Evolutionary conservation across 2,113 vertebrate genomes (phyloP).

Genomic region (crab-eating macaque (Macaca fascicularis)): DNA sequence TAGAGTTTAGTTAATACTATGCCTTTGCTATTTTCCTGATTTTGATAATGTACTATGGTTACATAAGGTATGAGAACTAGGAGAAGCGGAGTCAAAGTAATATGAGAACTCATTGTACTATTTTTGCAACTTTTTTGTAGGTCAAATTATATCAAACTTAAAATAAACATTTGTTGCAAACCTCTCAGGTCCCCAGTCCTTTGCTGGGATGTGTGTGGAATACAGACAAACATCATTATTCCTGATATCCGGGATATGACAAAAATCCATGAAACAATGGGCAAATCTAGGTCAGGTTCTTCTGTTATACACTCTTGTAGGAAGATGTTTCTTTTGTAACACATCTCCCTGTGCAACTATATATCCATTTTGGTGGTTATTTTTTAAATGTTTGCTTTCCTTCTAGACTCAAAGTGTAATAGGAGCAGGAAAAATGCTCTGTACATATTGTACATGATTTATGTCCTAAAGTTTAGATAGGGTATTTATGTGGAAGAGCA

Average conservation of each 20-base stretch:
- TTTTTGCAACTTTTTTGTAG: not conserved
- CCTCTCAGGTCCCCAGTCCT: not conserved
- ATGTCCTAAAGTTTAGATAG: not conserved
- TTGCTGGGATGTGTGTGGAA: not conserved
- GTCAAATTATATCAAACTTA: conserved; percentile 4
- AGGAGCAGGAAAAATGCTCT: not conserved
- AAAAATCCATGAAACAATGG: not conserved
- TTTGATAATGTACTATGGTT: not conserved
- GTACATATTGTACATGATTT: not conserved
- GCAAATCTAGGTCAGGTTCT: not conserved
- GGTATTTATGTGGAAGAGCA: not conserved
- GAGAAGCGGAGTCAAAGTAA: not conserved
- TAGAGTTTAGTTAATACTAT: not conserved
- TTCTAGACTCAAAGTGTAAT: not conserved
- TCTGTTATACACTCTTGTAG: not conserved
- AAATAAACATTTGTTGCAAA: not conserved
- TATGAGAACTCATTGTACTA: not conserved
- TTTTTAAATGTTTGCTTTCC: not conserved
- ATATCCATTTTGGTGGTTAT: not conserved
- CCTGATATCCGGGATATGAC: not conserved
- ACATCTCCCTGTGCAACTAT: not conserved
- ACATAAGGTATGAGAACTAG: not conserved
- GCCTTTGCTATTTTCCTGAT: not conserved
- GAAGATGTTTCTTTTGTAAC: not conserved
- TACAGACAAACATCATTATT: not conserved